Evolutionary conservation across 2,113 vertebrate genomes (phyloP).

Genomic region (Ciconia maguari): DNA sequence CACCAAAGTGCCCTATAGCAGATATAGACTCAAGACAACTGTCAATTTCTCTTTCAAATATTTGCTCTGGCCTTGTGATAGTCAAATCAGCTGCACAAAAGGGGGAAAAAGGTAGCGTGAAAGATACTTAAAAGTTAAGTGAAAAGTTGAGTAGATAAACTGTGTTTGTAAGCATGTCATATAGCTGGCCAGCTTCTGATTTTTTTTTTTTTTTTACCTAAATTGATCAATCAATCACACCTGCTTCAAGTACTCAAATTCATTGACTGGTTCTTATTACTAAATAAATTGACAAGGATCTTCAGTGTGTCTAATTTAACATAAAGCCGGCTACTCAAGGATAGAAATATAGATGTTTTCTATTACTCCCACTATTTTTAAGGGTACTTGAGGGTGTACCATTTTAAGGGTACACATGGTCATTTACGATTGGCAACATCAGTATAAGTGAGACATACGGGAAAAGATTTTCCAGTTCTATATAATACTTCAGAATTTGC

Average conservation of each 20-base stretch:
- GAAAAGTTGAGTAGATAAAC: neutral
- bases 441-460: neutral
- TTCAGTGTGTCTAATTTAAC: neutral
- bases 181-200: neutral
- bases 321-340: neutral
- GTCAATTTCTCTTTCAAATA: neutral
- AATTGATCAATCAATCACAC: neutral
- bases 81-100: neutral
- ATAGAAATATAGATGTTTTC: neutral
- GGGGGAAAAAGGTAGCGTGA: accelerated
- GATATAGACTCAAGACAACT: neutral
- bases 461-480: neutral
- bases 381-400: accelerated
- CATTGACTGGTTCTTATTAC: neutral
- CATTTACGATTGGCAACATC: neutral
- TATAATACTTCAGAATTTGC: neutral
- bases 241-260: neutral
- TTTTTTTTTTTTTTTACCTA: neutral
- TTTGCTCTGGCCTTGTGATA: neutral
- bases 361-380: neutral
- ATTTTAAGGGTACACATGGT: neutral
- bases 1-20: neutral
- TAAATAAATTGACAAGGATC: neutral
- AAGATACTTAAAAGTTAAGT: neutral
- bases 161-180: neutral